Conservation (phyloP, 2,797 vertebrate genomes). For the Discoglossus pictus region DNA sequence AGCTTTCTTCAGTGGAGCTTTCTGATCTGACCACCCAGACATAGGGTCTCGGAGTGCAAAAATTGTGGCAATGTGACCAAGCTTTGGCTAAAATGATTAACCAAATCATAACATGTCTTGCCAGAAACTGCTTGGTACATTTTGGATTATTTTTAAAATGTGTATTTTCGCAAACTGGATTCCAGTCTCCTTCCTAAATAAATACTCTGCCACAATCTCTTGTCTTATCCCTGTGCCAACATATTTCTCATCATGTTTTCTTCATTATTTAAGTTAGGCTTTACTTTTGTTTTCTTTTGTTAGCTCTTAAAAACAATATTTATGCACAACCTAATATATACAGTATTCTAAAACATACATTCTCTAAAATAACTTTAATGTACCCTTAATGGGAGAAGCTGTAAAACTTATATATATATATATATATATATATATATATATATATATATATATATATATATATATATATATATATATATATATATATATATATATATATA, state of each 20-base stretch:
- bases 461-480: too few species aligned
- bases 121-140: slow-evolving; percentile 32
- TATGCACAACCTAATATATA: too few species aligned
- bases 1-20: slow-evolving; percentile 17
- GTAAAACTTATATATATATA: too few species aligned
- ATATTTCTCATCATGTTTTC: slow-evolving; percentile 11
- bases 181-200: slow-evolving; percentile 38
- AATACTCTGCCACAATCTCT: slow-evolving; percentile 35
- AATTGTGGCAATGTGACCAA: slow-evolving; percentile 12
- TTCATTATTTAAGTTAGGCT: neutral
- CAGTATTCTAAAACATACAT: too few species aligned
- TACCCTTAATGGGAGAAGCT: too few species aligned
- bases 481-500: too few species aligned
- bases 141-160: slow-evolving; percentile 37
- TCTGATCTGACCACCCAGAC: slow-evolving; percentile 43
- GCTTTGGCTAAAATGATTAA: slow-evolving; percentile 36
- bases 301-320: too few species aligned
- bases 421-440: too few species aligned
- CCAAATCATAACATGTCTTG: slow-evolving; percentile 40
- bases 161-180: slow-evolving; percentile 39
- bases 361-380: too few species aligned
- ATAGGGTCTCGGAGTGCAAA: slow-evolving; percentile 19
- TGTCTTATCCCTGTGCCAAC: slow-evolving; percentile 24
- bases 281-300: neutral
- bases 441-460: too few species aligned